These are phyloP conservation scores for Nymphalis urticae DNA, from an alignment of 2,888 invertebrate genomes.

Conservation along the genomic window DNA sequence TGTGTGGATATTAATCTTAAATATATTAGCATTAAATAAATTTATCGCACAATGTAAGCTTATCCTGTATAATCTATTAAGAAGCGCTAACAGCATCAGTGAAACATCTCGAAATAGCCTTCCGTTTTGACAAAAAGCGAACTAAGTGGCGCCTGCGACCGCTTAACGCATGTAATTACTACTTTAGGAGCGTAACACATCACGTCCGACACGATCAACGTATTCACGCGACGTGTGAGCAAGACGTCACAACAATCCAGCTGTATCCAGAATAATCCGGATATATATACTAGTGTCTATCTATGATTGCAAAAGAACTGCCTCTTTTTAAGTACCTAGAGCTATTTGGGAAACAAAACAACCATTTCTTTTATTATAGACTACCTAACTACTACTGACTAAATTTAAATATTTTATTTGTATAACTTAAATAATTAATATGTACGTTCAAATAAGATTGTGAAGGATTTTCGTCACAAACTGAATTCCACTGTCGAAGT, in stretches of 20 bases:
- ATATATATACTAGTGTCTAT: not conserved
- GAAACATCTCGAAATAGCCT: slow-evolving; percentile 64
- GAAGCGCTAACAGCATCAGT: slow-evolving; percentile 64
- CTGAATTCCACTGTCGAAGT: no score
- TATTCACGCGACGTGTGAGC: not conserved
- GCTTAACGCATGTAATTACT: slow-evolving; percentile 19
- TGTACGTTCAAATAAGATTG: no score
- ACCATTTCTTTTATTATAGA: no score
- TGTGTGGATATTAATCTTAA: no score
- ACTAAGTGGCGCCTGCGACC: slow-evolving; percentile 50
- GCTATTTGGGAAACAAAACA: no score
- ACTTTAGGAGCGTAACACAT: not conserved
- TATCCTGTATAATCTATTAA: slow-evolving; percentile 51
- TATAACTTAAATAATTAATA: no score
- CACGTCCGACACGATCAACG: not conserved
- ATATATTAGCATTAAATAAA: not conserved
- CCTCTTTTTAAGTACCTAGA: no score
- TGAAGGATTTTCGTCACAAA: no score
- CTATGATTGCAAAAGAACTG: no score
- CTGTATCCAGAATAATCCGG: not conserved
- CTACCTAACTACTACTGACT: no score
- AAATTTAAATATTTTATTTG: no score
- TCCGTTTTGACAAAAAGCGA: slow-evolving; percentile 61
- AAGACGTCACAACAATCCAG: not conserved
- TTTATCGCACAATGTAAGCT: slow-evolving; percentile 50